Conservation (phyloP, 1,140 invertebrate genomes). For the Cyphomyrmex costatus region DNA sequence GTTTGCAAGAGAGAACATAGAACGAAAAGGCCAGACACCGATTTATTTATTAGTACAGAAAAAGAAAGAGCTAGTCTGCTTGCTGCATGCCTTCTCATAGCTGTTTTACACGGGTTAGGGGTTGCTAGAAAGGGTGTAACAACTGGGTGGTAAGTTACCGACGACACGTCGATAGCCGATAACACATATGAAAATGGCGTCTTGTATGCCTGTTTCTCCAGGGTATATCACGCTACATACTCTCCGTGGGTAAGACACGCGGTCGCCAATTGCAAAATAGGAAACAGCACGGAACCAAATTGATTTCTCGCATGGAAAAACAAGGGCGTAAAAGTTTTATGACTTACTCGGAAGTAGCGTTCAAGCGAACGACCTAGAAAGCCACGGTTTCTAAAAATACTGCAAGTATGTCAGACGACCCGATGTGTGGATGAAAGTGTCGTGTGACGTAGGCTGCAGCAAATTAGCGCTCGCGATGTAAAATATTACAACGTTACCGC, state of each 20-base stretch:
- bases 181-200: slow-evolving; percentile 62
- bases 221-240: slow-evolving; percentile 34
- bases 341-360: slow-evolving; percentile 48
- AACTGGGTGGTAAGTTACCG: slow-evolving; percentile 69
- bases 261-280: slow-evolving; percentile 48
- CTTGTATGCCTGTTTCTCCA: slow-evolving; percentile 48
- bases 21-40: slow-evolving; percentile 36
- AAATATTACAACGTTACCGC: slow-evolving; percentile 36
- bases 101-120: slow-evolving; percentile 43
- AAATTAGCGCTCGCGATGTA: slow-evolving; percentile 50
- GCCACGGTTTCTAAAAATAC: slow-evolving; percentile 64
- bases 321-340: slow-evolving; percentile 36
- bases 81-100: slow-evolving; percentile 54
- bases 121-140: slow-evolving; percentile 34
- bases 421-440: slow-evolving; percentile 49
- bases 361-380: slow-evolving; percentile 62
- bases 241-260: slow-evolving; percentile 66
- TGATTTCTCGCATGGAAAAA: slow-evolving; percentile 68
- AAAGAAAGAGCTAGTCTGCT: slow-evolving; percentile 1
- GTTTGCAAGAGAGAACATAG: slow-evolving; percentile 50
- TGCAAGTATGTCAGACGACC: slow-evolving; percentile 56
- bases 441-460: slow-evolving; percentile 46
- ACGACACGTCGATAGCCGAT: slow-evolving; percentile 71
- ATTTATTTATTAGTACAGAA: slow-evolving; percentile 32
- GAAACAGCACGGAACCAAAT: slow-evolving; percentile 45